Percentiles rank a stretch among this genome's conserved stretches.
These are phyloP conservation scores for Cyanoliseus patagonus DNA, from an alignment of 2,113 vertebrate species.

Conservation along the genomic window DNA sequence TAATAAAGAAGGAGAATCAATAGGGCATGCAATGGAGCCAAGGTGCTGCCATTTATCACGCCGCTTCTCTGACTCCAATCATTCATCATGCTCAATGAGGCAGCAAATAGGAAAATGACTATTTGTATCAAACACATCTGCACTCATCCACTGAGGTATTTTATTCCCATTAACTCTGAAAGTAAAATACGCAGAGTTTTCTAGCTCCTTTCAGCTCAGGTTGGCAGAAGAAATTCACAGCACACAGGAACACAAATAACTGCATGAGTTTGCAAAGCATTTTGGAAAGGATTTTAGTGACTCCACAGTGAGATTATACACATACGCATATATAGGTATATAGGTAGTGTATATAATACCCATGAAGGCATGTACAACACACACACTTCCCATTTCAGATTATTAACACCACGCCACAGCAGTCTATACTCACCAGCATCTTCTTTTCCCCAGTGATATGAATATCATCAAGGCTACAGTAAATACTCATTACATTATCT, in stretches of 20 bases:
- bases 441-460: constrained; percentile 74
- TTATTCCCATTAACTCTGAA: constrained; percentile 99
- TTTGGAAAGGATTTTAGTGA: constrained; percentile 71
- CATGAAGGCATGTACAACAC: not conserved
- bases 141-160: constrained; percentile 99
- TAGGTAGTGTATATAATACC: not conserved
- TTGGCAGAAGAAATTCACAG: constrained; percentile 85
- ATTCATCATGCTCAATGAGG: constrained; percentile 99
- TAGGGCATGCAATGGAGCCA: constrained; percentile 99
- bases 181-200: constrained; percentile 99
- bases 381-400: not conserved
- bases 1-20: constrained; percentile 99
- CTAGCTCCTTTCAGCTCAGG: constrained; percentile 90
- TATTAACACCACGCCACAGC: not conserved
- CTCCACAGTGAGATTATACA: not conserved
- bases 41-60: constrained; percentile 99
- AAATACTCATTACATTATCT: constrained; percentile 89
- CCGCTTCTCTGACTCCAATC: constrained; percentile 99
- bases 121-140: constrained; percentile 99
- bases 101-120: constrained; percentile 99
- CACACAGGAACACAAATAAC: constrained; percentile 82
- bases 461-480: constrained; percentile 83
- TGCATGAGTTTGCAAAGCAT: constrained; percentile 81
- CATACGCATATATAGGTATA: not conserved
- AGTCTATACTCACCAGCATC: constrained; percentile 60